phyloP scores from a whole-genome alignment of 2,797 vertebrate genomes.

The Taeniopygia guttata region DNA sequence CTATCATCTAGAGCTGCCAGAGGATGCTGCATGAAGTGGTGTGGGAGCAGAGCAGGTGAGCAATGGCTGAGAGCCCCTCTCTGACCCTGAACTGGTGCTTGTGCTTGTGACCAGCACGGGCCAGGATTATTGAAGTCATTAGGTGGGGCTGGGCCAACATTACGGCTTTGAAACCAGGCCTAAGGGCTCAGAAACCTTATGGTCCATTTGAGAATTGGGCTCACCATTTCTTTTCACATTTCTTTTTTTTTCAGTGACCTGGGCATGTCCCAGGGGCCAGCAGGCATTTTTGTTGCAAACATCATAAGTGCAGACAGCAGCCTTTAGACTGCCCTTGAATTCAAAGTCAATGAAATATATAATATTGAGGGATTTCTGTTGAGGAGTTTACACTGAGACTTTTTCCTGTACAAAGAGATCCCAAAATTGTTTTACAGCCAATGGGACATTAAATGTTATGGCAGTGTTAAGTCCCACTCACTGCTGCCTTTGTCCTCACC shows the following conservation, averaged over 20 bases:
- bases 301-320: background rate
- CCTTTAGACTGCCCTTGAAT: constrained; percentile 21
- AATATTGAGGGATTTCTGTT: background rate
- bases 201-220: background rate
- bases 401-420: background rate
- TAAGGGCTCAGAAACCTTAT: background rate
- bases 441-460: background rate
- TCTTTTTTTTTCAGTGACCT: background rate
- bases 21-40: constrained; percentile 38
- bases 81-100: background rate
- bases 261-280: background rate
- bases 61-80: background rate
- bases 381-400: background rate
- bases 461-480: background rate
- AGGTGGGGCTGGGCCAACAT: background rate
- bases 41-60: background rate
- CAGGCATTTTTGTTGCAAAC: background rate
- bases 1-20: constrained; percentile 65
- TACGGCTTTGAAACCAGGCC: background rate
- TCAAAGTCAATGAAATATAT: background rate
- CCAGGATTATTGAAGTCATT: background rate
- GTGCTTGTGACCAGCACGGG: background rate
- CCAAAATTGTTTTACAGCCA: background rate
- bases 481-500: rapidly evolving
- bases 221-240: background rate